These are phyloP conservation scores for Drosophila hydei DNA, from an alignment of 1,140 invertebrate genomes.

Conservation along the genomic window DNA sequence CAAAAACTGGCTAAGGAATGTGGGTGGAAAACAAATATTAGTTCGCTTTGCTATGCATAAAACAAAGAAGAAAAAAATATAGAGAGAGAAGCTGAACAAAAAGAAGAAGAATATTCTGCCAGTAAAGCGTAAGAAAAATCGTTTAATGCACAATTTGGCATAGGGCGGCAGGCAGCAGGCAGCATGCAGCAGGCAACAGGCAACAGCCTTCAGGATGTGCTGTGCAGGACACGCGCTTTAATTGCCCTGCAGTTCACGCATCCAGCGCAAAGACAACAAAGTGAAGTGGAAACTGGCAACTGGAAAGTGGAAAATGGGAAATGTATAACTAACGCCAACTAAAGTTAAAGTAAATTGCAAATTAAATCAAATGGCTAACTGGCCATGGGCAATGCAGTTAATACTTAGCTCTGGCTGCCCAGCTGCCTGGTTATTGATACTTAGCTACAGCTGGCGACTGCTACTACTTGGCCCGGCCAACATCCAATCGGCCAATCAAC, in stretches of 20 bases:
- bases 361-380: slow-evolving; percentile 53
- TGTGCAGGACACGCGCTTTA: slow-evolving; percentile 21
- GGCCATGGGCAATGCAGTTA: slow-evolving; percentile 28
- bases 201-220: neutral
- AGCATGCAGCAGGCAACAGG: neutral
- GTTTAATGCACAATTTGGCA: slow-evolving; percentile 67
- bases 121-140: slow-evolving; percentile 61
- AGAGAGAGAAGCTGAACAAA: neutral
- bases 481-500: slow-evolving; percentile 23
- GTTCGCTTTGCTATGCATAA: slow-evolving; percentile 44
- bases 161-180: neutral
- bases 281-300: neutral
- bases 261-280: slow-evolving; percentile 4
- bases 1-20: neutral
- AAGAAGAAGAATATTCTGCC: slow-evolving; percentile 30
- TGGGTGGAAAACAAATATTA: slow-evolving; percentile 20
- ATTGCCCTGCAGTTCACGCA: slow-evolving; percentile 30
- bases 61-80: neutral
- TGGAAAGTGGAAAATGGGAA: neutral
- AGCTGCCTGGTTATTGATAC: slow-evolving; percentile 51
- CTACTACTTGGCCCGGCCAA: neutral
- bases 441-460: slow-evolving; percentile 47
- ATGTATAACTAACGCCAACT: slow-evolving; percentile 2
- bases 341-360: slow-evolving; percentile 30
- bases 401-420: neutral